Evolutionary conservation across 1,140 invertebrate species (phyloP).

Genomic region (Euglossa dilemma): DNA sequence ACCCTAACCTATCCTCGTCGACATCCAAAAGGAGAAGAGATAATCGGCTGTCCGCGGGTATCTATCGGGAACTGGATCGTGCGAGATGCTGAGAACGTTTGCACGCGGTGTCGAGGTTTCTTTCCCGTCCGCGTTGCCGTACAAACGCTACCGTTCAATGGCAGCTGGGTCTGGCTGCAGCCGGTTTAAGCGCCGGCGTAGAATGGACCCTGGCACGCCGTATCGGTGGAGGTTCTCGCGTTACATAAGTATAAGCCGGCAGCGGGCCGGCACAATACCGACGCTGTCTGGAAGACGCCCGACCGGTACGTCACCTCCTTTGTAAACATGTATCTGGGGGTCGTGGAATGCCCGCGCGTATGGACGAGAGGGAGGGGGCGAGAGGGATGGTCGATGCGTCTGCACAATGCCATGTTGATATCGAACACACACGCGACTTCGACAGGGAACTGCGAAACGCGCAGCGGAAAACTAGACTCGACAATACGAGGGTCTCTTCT

Average conservation of each 20-base stretch:
- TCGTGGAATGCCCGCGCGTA: constrained; percentile 53
- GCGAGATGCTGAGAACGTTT: constrained; percentile 55
- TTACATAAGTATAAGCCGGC: constrained; percentile 73
- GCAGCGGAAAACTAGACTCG: constrained; percentile 51
- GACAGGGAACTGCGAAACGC: constrained; percentile 60
- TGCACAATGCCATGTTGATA: constrained; percentile 74
- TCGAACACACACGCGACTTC: constrained; percentile 65
- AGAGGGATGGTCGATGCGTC: constrained; percentile 42
- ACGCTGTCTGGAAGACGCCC: constrained; percentile 68
- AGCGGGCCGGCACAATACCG: constrained; percentile 64
- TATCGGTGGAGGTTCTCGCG: constrained; percentile 60
- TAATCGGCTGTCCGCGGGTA: background rate
- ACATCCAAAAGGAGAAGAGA: background rate
- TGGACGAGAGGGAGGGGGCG: constrained; percentile 14
- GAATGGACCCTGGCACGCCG: constrained; percentile 36
- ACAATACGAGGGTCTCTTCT: constrained; percentile 25
- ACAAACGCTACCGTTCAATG: constrained; percentile 44
- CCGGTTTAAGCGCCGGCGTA: constrained; percentile 46
- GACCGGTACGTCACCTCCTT: constrained; percentile 42
- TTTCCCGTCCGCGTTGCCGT: constrained; percentile 13
- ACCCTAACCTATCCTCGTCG: too few species aligned
- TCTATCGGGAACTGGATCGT: constrained; percentile 54
- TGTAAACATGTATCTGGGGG: constrained; percentile 65
- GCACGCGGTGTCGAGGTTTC: constrained; percentile 53
- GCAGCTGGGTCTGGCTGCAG: constrained; percentile 55